Evolutionary conservation across 2,888 invertebrate species (phyloP), one percentile per base, ranked within the genome.

Genomic region (Tetragonula carbonaria): DNA sequence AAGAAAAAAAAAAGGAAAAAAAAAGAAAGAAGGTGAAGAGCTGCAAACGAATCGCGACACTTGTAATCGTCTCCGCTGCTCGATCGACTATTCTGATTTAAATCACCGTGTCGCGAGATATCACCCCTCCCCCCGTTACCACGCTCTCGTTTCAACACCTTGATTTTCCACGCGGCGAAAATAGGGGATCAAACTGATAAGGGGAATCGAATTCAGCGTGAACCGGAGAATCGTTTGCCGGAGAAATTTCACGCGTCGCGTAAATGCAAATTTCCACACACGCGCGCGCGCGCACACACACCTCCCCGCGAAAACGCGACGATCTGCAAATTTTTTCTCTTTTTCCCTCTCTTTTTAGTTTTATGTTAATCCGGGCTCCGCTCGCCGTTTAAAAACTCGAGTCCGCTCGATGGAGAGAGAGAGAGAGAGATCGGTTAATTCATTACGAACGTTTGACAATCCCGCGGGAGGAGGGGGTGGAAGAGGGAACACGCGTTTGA

Each of bases 21-120:
- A 23, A 23, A 23, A 23, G 23, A 38, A 38, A 8, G 8, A 82
- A 74, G 80, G 85, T 76, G 84, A 68, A 80, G 85, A 88, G 83
- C 82, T 84, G 91, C 85, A 91, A 91, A 91, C 91, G 92, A 90
- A 92, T 91, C 87, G 92, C 86, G 91, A 91, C 92, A 87, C 90
- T 91, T 90, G 90, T 91, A 91, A 91, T 91, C 91, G 86, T 80
- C 81, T 86, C 67, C 74, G 78, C 71, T 74, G 70, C 66, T 65
- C 79, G 50, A 57, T 77, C 71, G 67, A 23, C 73, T 68, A 71
- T 83, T 84, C 84, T 51, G 73, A 85, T 86, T 78, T 80, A 85
- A 82, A 85, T 86, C 76, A 81, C 74, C 67, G 71, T 63, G 74
- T 38, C 65, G 70, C 74, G 73, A 79, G 28, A 28, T 71, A 38